Evolutionary conservation across 2,888 invertebrate species (phyloP), one percentile per base, ranked within the genome.

Genomic region (Endotricha flammealis): DNA sequence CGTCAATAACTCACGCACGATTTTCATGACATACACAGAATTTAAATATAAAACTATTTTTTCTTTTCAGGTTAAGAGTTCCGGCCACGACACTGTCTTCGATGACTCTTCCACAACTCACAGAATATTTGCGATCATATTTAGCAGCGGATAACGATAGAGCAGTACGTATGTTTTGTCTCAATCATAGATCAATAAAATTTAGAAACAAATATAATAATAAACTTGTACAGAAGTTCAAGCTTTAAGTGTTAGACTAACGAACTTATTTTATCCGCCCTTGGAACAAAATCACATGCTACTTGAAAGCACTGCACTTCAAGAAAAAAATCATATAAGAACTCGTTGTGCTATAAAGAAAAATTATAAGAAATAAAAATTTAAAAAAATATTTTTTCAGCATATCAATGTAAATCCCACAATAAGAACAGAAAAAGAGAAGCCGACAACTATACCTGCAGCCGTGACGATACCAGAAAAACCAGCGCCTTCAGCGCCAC

Each of bases 91-190:
- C 94, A 39, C 76, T 96, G 29, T 94, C 94, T 33, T 93, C 92
- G 38, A 93, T 96, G 92, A 96, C 96, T 0, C 81, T 96, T 40
- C 94, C 95, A 12, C 95, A 96, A 71, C 86, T 96, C 24, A 95
- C 96, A 0, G 91, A 92, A 35, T 94, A 94, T 67, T 87, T 96
- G 13, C 90, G 94, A 0, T 81, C 82, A 0, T 86, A 85, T 45
- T 52, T 86, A 39, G 81, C 85, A 3, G 74, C 82, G 0, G 83
- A 85, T 43, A 76, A 69, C 25, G 83, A 85, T 39, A 69, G 78
- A 65, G 66, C 76, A 38, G 83, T 76, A 58, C 45, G 64, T 52
- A 12, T 28, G n/a, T n/a, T n/a, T n/a, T n/a, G n/a, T n/a, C n/a
- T n/a, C n/a, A n/a, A n/a, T n/a, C n/a, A n/a, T n/a, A n/a, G n/a